Percentiles rank a stretch among this genome's conserved stretches.
Conservation (phyloP, 2,888 invertebrate genomes). For the Philaethria dido region DNA sequence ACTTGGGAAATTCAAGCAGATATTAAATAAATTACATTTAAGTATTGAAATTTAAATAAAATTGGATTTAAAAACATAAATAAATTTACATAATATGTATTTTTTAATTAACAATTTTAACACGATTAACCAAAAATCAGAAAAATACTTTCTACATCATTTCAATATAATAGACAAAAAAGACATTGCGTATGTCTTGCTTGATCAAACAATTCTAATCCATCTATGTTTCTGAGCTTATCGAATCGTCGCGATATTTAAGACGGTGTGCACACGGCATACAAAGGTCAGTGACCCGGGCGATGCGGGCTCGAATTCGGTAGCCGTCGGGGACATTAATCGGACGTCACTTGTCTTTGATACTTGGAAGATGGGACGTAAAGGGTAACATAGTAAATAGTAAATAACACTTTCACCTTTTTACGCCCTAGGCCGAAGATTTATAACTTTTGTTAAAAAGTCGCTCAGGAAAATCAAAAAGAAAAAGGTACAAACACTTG, state of each 20-base stretch:
- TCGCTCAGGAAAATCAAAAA: neutral
- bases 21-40: no score
- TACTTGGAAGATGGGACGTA: conserved; percentile 51
- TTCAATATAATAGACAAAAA: conserved; percentile 21
- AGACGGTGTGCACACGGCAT: conserved; percentile 53
- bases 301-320: conserved; percentile 75
- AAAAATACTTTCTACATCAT: neutral
- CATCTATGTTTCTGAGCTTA: conserved; percentile 51
- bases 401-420: conserved; percentile 32
- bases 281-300: conserved; percentile 64
- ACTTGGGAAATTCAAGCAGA: no score
- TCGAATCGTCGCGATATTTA: conserved; percentile 59
- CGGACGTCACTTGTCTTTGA: conserved; percentile 62
- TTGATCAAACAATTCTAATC: conserved; percentile 44
- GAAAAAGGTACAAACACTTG: neutral
- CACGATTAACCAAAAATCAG: neutral
- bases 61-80: no score
- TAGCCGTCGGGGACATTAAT: conserved; percentile 70
- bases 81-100: no score
- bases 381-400: conserved; percentile 43
- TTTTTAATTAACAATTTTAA: no score
- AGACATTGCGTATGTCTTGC: conserved; percentile 29
- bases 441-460: conserved; percentile 8
- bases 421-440: conserved; percentile 8
- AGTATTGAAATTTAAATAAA: no score